Conservation (phyloP, 2,888 invertebrate species). For the Catocala nupta region DNA sequence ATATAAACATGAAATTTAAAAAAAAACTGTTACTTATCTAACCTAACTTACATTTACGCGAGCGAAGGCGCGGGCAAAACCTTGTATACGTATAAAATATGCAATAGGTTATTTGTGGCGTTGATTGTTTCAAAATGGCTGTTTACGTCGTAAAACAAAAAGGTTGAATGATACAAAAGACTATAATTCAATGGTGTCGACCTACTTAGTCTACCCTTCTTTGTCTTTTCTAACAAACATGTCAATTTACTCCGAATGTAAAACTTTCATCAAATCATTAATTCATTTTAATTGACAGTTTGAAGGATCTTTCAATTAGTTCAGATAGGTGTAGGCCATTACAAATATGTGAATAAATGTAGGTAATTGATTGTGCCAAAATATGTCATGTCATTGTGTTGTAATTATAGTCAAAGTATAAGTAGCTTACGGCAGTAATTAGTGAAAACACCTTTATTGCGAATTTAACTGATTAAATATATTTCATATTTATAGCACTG, state of each 20-base stretch:
- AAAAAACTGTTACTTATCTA: too few relatives aligned
- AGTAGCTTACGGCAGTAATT: too few relatives aligned
- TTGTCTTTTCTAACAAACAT: constrained; percentile 30
- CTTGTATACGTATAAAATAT: too few relatives aligned
- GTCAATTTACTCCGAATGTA: constrained; percentile 36
- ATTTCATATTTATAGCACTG: too few relatives aligned
- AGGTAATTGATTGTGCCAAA: constrained; percentile 1
- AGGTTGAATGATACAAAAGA: constrained; percentile 21
- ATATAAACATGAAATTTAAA: too few relatives aligned
- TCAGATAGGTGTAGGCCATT: constrained; percentile 1
- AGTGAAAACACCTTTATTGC: too few relatives aligned
- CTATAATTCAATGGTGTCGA: constrained; percentile 23
- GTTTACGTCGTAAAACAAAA: constrained; percentile 18
- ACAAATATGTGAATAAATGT: neutral
- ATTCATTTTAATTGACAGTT: constrained; percentile 40
- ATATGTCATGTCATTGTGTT: neutral
- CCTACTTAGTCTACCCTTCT: constrained; percentile 25
- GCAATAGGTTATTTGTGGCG: constrained; percentile 21
- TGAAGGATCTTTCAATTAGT: constrained; percentile 15
- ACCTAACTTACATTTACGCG: too few relatives aligned
- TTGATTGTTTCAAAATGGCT: constrained; percentile 2
- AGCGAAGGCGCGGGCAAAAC: too few relatives aligned
- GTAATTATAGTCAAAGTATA: too few relatives aligned
- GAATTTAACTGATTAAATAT: too few relatives aligned
- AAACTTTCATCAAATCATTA: constrained; percentile 41